phyloP scores from a whole-genome alignment of 2,113 vertebrate species.

The Cephalopterus ornatus region DNA sequence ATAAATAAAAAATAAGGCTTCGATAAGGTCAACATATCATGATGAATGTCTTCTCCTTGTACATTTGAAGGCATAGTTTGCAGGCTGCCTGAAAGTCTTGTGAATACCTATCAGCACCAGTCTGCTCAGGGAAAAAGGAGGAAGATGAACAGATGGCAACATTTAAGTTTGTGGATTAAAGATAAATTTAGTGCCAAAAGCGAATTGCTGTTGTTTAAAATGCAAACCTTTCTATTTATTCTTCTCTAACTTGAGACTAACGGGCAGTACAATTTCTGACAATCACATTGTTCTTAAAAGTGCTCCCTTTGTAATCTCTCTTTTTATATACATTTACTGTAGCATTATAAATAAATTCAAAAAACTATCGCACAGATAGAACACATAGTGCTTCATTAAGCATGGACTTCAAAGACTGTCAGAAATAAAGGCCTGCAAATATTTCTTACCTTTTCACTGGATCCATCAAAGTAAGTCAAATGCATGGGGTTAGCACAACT shows the following conservation, averaged over 20 bases:
- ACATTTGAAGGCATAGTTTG: not conserved
- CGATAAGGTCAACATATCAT: not conserved
- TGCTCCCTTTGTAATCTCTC: not conserved
- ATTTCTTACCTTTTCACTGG: not conserved
- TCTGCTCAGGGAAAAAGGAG: not conserved
- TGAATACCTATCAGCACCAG: not conserved
- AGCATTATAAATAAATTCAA: not conserved
- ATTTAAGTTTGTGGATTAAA: slow-evolving; percentile 9
- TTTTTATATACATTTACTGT: too few species aligned
- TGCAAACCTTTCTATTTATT: slow-evolving; percentile 5
- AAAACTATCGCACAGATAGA: not conserved
- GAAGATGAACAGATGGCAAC: slow-evolving; percentile 24
- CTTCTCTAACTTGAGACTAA: not conserved
- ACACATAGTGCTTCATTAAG: not conserved
- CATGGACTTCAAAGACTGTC: not conserved
- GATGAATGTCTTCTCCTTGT: not conserved
- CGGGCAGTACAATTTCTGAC: not conserved
- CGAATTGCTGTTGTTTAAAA: slow-evolving; percentile 21
- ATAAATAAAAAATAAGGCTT: not conserved
- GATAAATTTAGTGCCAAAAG: not conserved
- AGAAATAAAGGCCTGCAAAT: not conserved
- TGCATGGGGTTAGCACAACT: not conserved
- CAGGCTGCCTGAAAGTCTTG: not conserved
- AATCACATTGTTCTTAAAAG: not conserved
- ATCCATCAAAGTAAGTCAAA: not conserved